A percentile compares a stretch with the other conserved stretches of the same genome.
These are phyloP conservation scores for Torymus tubicola DNA, from an alignment of 2,888 invertebrate genomes.

Conservation along the genomic window DNA sequence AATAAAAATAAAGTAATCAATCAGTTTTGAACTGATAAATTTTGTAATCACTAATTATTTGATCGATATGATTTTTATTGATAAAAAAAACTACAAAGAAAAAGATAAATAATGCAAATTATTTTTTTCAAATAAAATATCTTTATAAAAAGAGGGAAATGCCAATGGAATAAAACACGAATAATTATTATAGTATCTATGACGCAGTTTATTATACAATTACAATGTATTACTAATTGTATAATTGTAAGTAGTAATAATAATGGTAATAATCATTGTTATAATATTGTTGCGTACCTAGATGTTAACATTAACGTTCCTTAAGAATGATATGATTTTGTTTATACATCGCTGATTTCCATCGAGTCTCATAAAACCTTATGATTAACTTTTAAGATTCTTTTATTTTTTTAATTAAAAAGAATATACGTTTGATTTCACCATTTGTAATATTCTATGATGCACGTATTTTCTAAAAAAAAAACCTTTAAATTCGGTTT, in stretches of 20 bases:
- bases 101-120: too few species aligned
- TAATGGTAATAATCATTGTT: constrained; percentile 67
- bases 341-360: constrained; percentile 71
- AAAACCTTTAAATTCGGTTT: constrained; percentile 43
- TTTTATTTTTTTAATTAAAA: constrained; percentile 40
- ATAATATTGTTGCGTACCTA: constrained; percentile 65
- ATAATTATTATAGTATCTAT: constrained; percentile 63
- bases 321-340: constrained; percentile 76
- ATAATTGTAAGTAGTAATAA: constrained; percentile 73
- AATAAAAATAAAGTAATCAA: too few species aligned
- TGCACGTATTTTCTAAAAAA: constrained; percentile 25
- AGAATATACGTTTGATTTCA: constrained; percentile 35
- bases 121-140: too few species aligned
- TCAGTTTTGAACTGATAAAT: too few species aligned
- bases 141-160: too few species aligned
- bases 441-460: constrained; percentile 10
- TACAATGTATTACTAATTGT: constrained; percentile 74
- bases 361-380: constrained; percentile 49
- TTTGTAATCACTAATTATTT: too few species aligned
- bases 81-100: too few species aligned
- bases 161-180: constrained; percentile 21
- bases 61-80: too few species aligned
- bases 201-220: constrained; percentile 76
- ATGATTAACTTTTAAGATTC: constrained; percentile 25
- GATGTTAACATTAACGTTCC: constrained; percentile 72